Evolutionary conservation across 2,888 invertebrate genomes (phyloP), one percentile per base, ranked within the genome.

Genomic region (Andricus curvator): DNA sequence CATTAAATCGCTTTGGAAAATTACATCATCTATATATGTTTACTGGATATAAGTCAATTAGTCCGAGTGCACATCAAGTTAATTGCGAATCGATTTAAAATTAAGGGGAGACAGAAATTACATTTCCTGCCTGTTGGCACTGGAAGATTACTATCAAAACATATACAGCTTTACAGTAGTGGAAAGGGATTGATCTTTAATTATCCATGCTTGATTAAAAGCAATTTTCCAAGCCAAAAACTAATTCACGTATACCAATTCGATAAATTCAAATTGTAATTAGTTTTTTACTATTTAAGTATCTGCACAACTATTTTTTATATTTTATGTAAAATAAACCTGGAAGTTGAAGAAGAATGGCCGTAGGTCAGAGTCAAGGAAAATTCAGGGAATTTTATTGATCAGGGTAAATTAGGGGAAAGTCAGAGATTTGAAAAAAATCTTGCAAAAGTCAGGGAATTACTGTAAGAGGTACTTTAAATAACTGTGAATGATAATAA

Each of bases 71-170:
- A 48, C 17, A 78, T 20, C 77, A 41, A 77, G 25, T 64, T 78
- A 80, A 83, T 65, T 64, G 77, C 62, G 74, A 67, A 84, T 82
- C 85, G 83, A 85, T 83, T 79, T 78, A 81, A 79, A 80, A 86
- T 85, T 82, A 81, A 83, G 62, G 67, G 64, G 64, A 64, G 29
- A 29, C 64, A 78, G 64, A 80, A 82, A 82, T 80, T 66, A 78
- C 77, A 78, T 83, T 82, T 41, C 76, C 74, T 56, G 76, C 29
- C 78, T 29, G 79, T 60, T 22, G 68, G 65, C 74, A 67, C 37
- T 81, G 82, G 82, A 82, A 66, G 79, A 80, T 85, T 81, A 82
- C 81, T 80, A 78, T n/a, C 76, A 60, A 66, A 83, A 82, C 48
- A 48, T 70, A 79, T 82, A 81, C 5, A 64, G 62, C 13, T 15